Conservation (phyloP, 2,113 vertebrate species). For the Gymnarchus niloticus region DNA sequence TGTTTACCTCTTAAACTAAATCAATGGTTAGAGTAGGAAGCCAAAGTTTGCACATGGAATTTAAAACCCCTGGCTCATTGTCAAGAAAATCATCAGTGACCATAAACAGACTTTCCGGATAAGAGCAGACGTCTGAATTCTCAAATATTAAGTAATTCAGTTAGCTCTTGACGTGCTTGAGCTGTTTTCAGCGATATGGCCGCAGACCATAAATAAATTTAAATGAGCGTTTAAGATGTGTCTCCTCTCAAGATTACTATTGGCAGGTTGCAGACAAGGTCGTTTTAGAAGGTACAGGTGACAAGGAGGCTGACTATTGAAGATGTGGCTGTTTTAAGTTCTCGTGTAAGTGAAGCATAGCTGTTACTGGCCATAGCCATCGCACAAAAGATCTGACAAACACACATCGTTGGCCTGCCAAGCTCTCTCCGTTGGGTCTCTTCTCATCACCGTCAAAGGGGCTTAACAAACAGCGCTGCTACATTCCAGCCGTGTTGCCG, state of each 20-base stretch:
- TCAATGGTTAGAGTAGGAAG: neutral
- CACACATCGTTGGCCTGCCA: conserved; percentile 6
- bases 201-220: neutral
- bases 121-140: neutral
- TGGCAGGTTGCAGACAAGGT: too few species aligned
- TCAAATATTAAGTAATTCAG: neutral
- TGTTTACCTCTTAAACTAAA: neutral
- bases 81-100: neutral
- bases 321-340: neutral
- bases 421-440: neutral
- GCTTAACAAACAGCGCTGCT: neutral
- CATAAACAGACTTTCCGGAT: neutral
- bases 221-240: neutral
- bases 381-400: neutral
- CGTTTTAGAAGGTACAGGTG: neutral
- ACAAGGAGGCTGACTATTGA: neutral
- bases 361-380: neutral
- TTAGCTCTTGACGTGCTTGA: neutral
- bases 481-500: conserved; percentile 41
- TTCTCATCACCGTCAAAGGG: conserved; percentile 11
- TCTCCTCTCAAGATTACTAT: neutral
- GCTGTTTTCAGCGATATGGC: neutral
- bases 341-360: neutral
- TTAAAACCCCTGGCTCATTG: neutral
- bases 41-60: neutral